Evolutionary conservation across 2,113 vertebrate genomes (phyloP).

Genomic region (Malurus melanocephalus): DNA sequence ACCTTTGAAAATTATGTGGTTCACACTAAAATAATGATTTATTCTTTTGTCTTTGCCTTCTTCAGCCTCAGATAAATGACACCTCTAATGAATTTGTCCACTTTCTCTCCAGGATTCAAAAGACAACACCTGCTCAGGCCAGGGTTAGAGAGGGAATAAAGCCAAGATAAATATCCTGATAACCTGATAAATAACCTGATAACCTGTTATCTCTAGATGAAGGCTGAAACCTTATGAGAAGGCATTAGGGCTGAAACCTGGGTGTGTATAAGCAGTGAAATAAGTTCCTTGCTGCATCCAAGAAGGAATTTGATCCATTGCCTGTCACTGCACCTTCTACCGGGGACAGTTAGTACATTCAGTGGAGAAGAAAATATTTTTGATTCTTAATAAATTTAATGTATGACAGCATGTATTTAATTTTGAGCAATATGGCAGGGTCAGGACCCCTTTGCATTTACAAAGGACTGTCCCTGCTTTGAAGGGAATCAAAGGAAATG

Average conservation of each 20-base stretch:
- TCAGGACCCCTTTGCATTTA: neutral
- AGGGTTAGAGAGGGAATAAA: neutral
- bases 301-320: neutral
- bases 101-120: neutral
- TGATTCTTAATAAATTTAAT: neutral
- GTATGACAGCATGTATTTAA: neutral
- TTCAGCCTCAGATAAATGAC: neutral
- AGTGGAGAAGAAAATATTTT: neutral
- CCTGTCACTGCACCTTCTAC: neutral
- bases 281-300: neutral
- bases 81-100: neutral
- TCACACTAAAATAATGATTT: neutral
- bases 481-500: neutral
- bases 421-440: neutral
- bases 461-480: neutral
- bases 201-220: neutral
- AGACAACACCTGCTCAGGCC: neutral
- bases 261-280: neutral
- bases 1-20: neutral
- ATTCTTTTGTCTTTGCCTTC: neutral
- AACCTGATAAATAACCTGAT: neutral
- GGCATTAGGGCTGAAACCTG: neutral
- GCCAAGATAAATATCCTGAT: neutral
- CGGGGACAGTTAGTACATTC: neutral
- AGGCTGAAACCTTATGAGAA: neutral